Conservation (phyloP, 2,888 invertebrate genomes). For the Charanyca ferruginea region DNA sequence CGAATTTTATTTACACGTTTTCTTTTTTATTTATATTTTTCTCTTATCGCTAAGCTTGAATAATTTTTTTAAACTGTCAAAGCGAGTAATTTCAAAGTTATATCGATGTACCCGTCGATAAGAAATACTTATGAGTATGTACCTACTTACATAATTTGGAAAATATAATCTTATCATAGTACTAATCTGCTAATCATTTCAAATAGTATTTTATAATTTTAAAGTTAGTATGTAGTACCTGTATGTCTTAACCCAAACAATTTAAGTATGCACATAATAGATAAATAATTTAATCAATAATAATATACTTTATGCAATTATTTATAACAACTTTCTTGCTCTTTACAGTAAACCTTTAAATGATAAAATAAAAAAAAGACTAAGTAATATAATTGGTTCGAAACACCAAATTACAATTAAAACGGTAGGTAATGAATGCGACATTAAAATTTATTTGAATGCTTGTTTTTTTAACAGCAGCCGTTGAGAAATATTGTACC, state of each 20-base stretch:
- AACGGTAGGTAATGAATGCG: background rate
- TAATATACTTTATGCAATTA: too few species aligned
- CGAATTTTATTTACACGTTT: slow-evolving; percentile 83
- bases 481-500: background rate
- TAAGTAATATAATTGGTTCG: background rate
- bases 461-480: too few species aligned
- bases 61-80: slow-evolving; percentile 56
- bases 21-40: slow-evolving; percentile 81
- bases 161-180: slow-evolving; percentile 22
- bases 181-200: slow-evolving; percentile 17
- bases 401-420: background rate
- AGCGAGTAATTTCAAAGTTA: slow-evolving; percentile 52
- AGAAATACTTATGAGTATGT: slow-evolving; percentile 22
- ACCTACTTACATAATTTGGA: slow-evolving; percentile 36
- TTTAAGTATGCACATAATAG: too few species aligned
- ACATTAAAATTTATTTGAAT: background rate
- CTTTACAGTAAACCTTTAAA: background rate
- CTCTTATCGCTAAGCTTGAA: slow-evolving; percentile 58
- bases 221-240: too few species aligned
- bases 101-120: slow-evolving; percentile 48
- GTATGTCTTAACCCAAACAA: too few species aligned
- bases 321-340: too few species aligned
- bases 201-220: slow-evolving; percentile 17
- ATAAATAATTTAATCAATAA: too few species aligned
- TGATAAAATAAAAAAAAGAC: background rate